Evolutionary conservation across 2,888 invertebrate species (phyloP).

Genomic region (Dinocampus coccinellae): DNA sequence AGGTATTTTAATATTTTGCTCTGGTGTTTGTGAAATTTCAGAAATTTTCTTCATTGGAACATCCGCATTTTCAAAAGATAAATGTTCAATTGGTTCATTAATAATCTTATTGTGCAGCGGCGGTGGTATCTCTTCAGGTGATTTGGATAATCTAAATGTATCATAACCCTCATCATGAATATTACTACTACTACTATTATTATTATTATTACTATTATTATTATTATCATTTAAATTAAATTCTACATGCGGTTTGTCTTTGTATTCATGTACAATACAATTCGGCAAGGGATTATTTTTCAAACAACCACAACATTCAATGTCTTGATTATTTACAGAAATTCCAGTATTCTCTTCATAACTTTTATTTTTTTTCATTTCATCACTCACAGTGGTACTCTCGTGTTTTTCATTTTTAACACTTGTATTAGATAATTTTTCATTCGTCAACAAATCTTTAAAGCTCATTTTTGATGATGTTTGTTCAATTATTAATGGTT

Average conservation of each 20-base stretch:
- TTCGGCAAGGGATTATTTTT: neutral
- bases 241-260: slow-evolving; percentile 54
- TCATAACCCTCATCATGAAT: neutral
- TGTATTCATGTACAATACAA: slow-evolving; percentile 60
- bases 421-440: no score
- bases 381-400: neutral
- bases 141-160: neutral
- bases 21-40: neutral
- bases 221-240: neutral
- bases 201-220: neutral
- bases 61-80: neutral
- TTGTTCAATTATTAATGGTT: neutral
- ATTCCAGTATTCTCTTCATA: neutral
- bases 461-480: no score
- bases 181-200: no score
- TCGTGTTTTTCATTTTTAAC: neutral
- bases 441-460: no score
- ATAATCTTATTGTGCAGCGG: neutral
- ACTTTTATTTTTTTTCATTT: no score
- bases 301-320: slow-evolving; percentile 6
- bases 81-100: neutral
- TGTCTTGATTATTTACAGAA: no score
- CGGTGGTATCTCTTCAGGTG: neutral
- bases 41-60: neutral
- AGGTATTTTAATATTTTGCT: neutral